A percentile compares a stretch with the other conserved stretches of the same genome.
These are phyloP conservation scores for Habropoda laboriosa DNA, from an alignment of 1,140 invertebrate species.

Conservation along the genomic window DNA sequence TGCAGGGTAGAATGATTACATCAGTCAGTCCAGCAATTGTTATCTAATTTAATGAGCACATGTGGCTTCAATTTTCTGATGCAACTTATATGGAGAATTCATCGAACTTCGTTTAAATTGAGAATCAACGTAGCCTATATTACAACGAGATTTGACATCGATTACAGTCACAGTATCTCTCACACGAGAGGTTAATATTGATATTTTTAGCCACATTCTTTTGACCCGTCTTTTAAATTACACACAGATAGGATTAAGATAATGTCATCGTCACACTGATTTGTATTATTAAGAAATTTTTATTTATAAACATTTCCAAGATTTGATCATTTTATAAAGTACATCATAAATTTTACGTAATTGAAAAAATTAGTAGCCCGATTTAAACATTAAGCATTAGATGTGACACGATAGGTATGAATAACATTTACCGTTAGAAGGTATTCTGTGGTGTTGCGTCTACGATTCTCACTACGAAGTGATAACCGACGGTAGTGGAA, in stretches of 20 bases:
- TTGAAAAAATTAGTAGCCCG: not conserved
- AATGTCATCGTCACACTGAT: not conserved
- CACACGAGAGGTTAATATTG: conserved; percentile 8
- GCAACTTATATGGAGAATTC: conserved; percentile 47
- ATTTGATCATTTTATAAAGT: no score
- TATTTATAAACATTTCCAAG: no score
- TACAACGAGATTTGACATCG: conserved; percentile 23
- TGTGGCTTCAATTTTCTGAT: conserved; percentile 60
- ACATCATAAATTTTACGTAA: no score
- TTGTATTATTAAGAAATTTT: not conserved
- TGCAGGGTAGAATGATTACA: conserved; percentile 57
- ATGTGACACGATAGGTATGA: not conserved
- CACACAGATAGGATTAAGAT: not conserved
- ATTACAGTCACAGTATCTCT: conserved; percentile 1
- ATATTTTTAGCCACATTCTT: not conserved
- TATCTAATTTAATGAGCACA: conserved; percentile 58
- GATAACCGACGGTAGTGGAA: not conserved
- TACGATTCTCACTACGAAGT: not conserved
- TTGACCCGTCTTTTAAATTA: not conserved
- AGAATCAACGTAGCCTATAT: conserved; percentile 32
- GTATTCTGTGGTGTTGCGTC: not conserved
- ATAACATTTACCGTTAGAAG: conserved; percentile 13
- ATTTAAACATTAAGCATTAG: not conserved
- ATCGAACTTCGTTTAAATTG: conserved; percentile 38
- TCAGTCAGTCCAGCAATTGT: conserved; percentile 61